Percentiles rank a stretch among this genome's conserved stretches.
Evolutionary conservation across 2,888 invertebrate genomes (phyloP).

Genomic region (Limnephilus marmoratus): DNA sequence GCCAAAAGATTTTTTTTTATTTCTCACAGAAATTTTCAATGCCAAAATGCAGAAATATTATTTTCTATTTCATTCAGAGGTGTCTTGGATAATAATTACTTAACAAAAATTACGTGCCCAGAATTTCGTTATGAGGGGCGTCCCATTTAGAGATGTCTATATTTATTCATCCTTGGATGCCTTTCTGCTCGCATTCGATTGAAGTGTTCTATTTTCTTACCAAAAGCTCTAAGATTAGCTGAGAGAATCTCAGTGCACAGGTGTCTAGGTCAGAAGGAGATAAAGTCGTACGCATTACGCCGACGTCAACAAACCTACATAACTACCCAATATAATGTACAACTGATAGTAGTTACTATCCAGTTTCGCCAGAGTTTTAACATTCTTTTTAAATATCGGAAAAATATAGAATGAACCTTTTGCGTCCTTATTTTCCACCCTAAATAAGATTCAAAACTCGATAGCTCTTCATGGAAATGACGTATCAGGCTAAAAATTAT

Average conservation of each 20-base stretch:
- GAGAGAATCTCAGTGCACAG: constrained; percentile 8
- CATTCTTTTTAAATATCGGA: no score
- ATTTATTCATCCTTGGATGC: constrained; percentile 7
- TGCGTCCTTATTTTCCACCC: neutral
- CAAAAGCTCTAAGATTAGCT: constrained; percentile 42
- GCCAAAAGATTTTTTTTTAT: neutral
- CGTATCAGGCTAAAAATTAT: neutral
- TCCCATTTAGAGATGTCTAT: constrained; percentile 57
- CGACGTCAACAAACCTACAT: constrained; percentile 11
- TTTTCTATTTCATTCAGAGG: neutral
- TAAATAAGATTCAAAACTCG: neutral
- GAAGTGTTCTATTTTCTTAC: constrained; percentile 54
- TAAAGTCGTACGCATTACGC: neutral
- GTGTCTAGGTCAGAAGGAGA: constrained; percentile 56
- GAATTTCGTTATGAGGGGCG: constrained; percentile 16
- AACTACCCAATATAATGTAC: neutral
- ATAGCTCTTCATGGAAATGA: neutral
- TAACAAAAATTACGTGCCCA: neutral
- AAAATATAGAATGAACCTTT: neutral
- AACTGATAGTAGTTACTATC: neutral
- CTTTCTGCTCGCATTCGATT: constrained; percentile 49
- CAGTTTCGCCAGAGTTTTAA: no score
- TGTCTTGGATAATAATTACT: neutral
- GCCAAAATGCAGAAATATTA: neutral
- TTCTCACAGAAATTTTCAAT: neutral